Evolutionary conservation across 2,113 vertebrate species (phyloP), one percentile per base, ranked within the genome.

Genomic region (Periophthalmodon schlosseri): DNA sequence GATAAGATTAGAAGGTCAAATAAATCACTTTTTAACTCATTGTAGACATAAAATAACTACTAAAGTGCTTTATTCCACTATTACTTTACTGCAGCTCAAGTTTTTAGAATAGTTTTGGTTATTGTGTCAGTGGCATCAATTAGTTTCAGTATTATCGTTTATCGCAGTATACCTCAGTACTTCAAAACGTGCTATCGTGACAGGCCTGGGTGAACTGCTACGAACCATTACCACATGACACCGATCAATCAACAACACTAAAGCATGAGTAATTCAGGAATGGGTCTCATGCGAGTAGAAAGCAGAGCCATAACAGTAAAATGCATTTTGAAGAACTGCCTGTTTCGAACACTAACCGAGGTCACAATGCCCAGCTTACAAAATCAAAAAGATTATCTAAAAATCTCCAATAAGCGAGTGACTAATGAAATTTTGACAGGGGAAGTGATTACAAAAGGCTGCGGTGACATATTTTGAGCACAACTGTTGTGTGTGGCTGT

Each of bases 401-500:
- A 65, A 65, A 65, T 65, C 63, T 84, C 72, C 9, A 80, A 54
- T 71, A n/a, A 87, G 66, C 68, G 80, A 86, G 69, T 70, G 69
- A 76, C 83, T 70, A 77, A 78, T 72, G 34, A 80, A 68, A 23
- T 65, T 44, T 23, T 68, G 39, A 78, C 64, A 72, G 54, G 34
- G 44, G 79, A 83, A 76, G 72, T 69, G 79, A 83, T 87, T 85
- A 79, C 64, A 84, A 79, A 90, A 81, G 84, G 64, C 54, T 80
- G 61, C 64, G 47, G 44, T 85, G 76, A 88, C 84, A 86, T 79
- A 89, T 87, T 86, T 79, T 64, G 72, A 69, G 78, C 66, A 65
- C 70, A 87, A 84, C 75, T 84, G 76, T 87, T 91, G 80, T 83
- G 76, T 86, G 80, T 86, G 85, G 85, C 82, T 87, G 86, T 89